Percentiles rank a stretch among this genome's conserved stretches.
phyloP scores from a whole-genome alignment of 2,113 vertebrate species.

The Excalfactoria chinensis region DNA sequence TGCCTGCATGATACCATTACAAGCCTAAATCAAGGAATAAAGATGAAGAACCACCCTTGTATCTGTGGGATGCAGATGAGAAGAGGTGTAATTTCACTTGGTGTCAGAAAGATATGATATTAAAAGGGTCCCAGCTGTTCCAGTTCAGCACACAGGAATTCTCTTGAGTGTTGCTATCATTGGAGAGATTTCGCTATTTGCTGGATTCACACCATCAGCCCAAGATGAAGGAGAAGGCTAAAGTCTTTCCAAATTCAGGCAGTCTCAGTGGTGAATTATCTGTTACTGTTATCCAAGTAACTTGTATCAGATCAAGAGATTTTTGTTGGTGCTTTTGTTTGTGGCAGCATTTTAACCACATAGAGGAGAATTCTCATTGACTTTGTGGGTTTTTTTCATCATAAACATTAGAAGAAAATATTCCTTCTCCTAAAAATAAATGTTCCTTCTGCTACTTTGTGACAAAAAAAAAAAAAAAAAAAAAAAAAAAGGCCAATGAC shows the following conservation, averaged over 20 bases:
- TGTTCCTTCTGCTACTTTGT: not conserved
- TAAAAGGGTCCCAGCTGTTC: not conserved
- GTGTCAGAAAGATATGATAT: not conserved
- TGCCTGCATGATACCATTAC: not conserved
- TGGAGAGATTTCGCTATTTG: not conserved
- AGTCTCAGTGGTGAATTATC: not conserved
- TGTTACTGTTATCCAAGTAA: not conserved
- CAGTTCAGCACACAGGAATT: fast-evolving
- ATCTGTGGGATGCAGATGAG: not conserved
- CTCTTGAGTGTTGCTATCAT: not conserved
- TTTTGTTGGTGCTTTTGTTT: not conserved
- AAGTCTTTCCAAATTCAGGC: not conserved
- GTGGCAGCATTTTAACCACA: not conserved
- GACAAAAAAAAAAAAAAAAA: not conserved
- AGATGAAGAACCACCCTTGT: not conserved
- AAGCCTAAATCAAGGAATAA: not conserved
- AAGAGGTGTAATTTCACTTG: not conserved
- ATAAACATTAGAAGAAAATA: not conserved
- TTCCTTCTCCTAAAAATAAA: not conserved
- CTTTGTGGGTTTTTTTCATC: not conserved
- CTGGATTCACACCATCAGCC: fast-evolving
- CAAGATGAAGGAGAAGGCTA: not conserved
- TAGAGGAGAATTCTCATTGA: fast-evolving
- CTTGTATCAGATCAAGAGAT: not conserved
- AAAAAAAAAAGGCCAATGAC: not conserved